Base-by-base conservation (phyloP, 2,113 vertebrate species). In the Apteryx owenii region DNA sequence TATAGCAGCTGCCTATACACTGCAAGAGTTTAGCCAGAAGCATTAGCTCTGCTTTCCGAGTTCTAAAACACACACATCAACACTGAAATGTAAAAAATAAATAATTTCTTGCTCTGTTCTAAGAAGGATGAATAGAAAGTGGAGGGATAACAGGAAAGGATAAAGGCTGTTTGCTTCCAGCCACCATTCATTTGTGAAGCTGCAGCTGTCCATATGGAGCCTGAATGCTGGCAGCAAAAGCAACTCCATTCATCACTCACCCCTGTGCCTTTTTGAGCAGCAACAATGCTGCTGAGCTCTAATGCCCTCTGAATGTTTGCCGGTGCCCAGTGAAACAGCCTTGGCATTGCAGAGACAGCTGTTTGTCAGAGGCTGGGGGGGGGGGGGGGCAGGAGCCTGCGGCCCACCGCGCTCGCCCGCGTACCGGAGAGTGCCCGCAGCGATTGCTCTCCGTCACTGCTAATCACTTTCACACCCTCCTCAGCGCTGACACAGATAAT, bases 381-480 rank as follows among this genome's bases (percentile, higher is more conserved):
- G 93, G 89, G 92, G 12, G 83, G 94, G 94, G 93, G 91, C 95
- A 51, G 66, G 84, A 62, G 96, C 95, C 82, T 6, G 5, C n/a
- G 95, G 97, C 96, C 94, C 31, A 8, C 17, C 0, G 70, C 91
- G 85, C 91, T 33, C 26, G 81, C 54, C 94, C 16, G 86, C 69
- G 88, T 38, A 94, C 90, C 40, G 79, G 95, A 92, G 42, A 11
- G 96, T 60, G 81, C 90, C 97, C 88, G 89, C 62, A 65, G 96
- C 73, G 92, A 97, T 97, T 94, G 96, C 93, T 98, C 98, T 92
- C 95, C 75, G 48, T 95, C 87, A 69, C 69, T 1, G 19, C 95
- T 97, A 95, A 98, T 98, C 97, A 98, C 97, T 98, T 97, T 96
- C 97, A 97, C 56, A 72, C 93, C 79, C 96, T 97, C 96, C 80